A percentile compares a stretch with the other conserved stretches of the same genome.
Evolutionary conservation across 2,113 vertebrate species (phyloP).

Genomic region (Alectura lathami): DNA sequence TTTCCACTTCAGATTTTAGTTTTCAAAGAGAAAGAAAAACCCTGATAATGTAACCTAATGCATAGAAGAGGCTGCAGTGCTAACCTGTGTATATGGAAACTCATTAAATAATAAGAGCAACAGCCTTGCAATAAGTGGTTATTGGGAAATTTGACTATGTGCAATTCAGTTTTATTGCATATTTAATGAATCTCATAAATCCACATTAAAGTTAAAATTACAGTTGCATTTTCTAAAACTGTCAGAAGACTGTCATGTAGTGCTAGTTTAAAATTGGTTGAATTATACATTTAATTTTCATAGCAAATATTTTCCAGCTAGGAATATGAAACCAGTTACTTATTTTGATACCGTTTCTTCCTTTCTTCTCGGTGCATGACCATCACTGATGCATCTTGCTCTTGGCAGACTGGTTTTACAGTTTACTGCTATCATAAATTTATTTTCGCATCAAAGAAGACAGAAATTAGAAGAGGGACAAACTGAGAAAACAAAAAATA

Average conservation of each 20-base stretch:
- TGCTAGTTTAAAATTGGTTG: conserved; percentile 37
- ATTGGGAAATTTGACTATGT: neutral
- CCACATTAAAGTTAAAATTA: conserved; percentile 47
- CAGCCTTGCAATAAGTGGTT: conserved; percentile 14
- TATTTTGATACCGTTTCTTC: conserved; percentile 7
- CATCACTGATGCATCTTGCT: neutral
- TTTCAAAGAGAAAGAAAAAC: conserved; percentile 28
- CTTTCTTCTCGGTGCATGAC: neutral
- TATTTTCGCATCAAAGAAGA: neutral
- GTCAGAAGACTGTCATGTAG: conserved; percentile 51
- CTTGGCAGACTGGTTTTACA: conserved; percentile 7
- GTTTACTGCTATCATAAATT: neutral
- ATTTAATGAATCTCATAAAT: conserved; percentile 49
- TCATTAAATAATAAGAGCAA: neutral
- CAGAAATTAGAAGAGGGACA: neutral
- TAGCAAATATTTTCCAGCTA: conserved; percentile 51
- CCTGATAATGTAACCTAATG: no score
- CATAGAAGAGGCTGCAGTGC: neutral
- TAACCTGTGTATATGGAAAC: neutral
- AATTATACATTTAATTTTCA: conserved; percentile 54
- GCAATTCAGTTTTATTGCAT: conserved; percentile 43
- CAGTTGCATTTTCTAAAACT: conserved; percentile 56
- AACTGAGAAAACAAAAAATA: neutral
- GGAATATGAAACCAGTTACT: conserved; percentile 11
- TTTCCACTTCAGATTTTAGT: conserved; percentile 16